Evolutionary conservation across 1,140 invertebrate species (phyloP).

Genomic region (Hestina assimilis): DNA sequence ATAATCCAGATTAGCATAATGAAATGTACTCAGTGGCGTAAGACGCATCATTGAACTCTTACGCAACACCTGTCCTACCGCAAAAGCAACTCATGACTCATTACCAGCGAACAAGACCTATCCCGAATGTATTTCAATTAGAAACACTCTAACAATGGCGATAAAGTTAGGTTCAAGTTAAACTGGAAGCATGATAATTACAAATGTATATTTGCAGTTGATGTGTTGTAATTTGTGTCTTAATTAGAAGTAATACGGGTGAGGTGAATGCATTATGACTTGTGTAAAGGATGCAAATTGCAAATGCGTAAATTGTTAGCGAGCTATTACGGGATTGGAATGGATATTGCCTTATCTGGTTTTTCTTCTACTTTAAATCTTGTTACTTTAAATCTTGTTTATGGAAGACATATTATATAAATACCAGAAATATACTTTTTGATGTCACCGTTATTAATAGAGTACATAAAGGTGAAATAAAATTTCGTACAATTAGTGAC

Average conservation of each 20-base stretch:
- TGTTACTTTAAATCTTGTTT: too few species aligned
- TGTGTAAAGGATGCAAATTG: not conserved
- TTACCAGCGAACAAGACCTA: not conserved
- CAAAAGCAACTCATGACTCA: slow-evolving; percentile 3
- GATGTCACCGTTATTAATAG: too few species aligned
- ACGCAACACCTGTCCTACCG: slow-evolving; percentile 2
- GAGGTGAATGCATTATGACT: not conserved
- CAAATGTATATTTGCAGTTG: not conserved
- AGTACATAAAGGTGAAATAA: too few species aligned
- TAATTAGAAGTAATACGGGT: not conserved
- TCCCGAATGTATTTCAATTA: not conserved
- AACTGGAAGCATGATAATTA: not conserved
- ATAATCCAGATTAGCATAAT: slow-evolving; percentile 18
- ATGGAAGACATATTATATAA: too few species aligned
- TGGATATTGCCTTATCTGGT: not conserved
- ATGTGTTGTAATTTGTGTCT: not conserved
- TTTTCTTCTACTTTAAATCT: not conserved
- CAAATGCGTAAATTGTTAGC: not conserved
- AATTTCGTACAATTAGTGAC: too few species aligned
- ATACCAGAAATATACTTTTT: too few species aligned
- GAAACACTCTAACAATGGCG: not conserved
- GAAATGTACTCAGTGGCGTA: slow-evolving; percentile 7
- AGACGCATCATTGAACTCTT: not conserved
- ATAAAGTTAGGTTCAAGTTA: not conserved
- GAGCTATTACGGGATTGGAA: not conserved